phyloP scores from a whole-genome alignment of 2,113 vertebrate species.

The Amphilophus citrinellus region DNA sequence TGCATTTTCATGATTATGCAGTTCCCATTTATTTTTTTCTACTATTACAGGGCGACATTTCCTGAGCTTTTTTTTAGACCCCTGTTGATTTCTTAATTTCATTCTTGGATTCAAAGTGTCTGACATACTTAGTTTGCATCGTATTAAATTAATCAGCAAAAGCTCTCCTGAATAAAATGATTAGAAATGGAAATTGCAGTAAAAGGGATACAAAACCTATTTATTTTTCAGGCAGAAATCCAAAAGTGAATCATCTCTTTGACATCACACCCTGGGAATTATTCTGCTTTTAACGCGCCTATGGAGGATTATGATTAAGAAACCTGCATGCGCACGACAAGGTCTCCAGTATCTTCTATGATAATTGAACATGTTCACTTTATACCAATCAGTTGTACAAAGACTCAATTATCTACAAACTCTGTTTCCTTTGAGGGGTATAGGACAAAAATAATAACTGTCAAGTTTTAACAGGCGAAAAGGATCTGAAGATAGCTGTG shows the following conservation, averaged over 20 bases:
- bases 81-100: conserved; percentile 44
- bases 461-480: not conserved
- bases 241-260: not conserved
- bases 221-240: conserved; percentile 14
- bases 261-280: not conserved
- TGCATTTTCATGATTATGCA: conserved; percentile 5
- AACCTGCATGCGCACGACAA: not conserved
- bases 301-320: not conserved
- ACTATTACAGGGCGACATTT: conserved; percentile 16
- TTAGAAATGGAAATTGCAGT: conserved; percentile 3
- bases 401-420: not conserved
- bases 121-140: conserved; percentile 12
- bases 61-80: conserved; percentile 34
- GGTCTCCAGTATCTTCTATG: not conserved
- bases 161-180: conserved; percentile 35
- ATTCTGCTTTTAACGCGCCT: not conserved
- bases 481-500: not conserved
- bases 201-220: not conserved
- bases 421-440: too few relatives aligned
- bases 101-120: conserved; percentile 17
- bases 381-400: not conserved
- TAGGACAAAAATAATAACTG: too few relatives aligned
- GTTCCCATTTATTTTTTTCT: conserved; percentile 11
- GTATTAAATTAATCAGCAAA: conserved; percentile 22
- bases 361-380: not conserved